phyloP scores from a whole-genome alignment of 1,140 invertebrate species.

The Drosophila guanche region DNA sequence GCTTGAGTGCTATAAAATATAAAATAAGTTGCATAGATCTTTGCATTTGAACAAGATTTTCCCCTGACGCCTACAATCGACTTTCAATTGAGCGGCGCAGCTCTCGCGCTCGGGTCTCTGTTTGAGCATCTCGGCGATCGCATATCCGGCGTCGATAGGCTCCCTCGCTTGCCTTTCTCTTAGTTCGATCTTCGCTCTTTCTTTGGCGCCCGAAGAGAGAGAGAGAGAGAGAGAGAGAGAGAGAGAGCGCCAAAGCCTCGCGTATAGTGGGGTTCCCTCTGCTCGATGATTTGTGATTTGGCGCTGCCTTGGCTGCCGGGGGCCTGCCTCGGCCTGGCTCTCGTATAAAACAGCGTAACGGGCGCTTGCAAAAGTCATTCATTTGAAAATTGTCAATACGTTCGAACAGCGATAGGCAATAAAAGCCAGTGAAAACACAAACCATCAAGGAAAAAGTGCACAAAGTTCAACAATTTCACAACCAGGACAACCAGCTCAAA shows the following conservation, averaged over 20 bases:
- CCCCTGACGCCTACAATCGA: background rate
- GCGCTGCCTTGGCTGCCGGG: slow-evolving; percentile 28
- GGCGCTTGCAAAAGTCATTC: slow-evolving; percentile 64
- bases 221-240: slow-evolving; percentile 12
- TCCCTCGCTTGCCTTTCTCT: slow-evolving; percentile 8
- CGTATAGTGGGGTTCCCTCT: slow-evolving; percentile 33
- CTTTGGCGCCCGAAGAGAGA: background rate
- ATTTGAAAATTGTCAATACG: slow-evolving; percentile 67
- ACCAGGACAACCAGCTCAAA: slow-evolving; percentile 4
- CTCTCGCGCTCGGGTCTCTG: background rate
- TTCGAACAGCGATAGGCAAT: slow-evolving; percentile 39
- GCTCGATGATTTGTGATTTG: slow-evolving; percentile 34
- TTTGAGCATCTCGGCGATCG: slow-evolving; percentile 11
- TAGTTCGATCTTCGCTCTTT: slow-evolving; percentile 33
- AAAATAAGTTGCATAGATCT: slow-evolving; percentile 41
- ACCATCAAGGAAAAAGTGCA: slow-evolving; percentile 18
- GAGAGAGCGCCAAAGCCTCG: slow-evolving; percentile 20
- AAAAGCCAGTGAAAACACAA: background rate
- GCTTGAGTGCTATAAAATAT: background rate
- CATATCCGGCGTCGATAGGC: slow-evolving; percentile 23
- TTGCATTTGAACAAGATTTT: slow-evolving; percentile 3
- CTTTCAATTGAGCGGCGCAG: slow-evolving; percentile 3
- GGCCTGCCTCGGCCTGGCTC: slow-evolving; percentile 5
- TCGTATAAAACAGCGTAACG: slow-evolving; percentile 66
- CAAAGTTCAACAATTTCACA: slow-evolving; percentile 2